Percentiles rank a stretch among this genome's conserved stretches.
Conservation (phyloP, 2,888 invertebrate species). For the Parnassius orleans region DNA sequence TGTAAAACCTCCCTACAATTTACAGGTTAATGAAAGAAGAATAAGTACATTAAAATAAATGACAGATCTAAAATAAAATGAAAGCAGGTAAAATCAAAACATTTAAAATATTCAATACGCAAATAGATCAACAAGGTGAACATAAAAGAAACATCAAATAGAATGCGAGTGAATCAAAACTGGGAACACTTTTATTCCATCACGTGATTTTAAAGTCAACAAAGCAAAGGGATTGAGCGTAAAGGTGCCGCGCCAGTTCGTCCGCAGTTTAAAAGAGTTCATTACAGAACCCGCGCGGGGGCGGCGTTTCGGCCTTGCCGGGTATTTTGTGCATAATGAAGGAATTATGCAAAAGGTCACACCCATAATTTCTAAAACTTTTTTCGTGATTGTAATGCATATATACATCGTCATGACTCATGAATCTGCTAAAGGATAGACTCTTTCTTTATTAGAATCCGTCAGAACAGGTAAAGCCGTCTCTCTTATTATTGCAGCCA, state of each 20-base stretch:
- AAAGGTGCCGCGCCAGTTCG: conserved; percentile 24
- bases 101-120: background rate
- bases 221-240: conserved; percentile 46
- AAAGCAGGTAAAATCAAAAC: background rate
- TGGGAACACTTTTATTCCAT: conserved; percentile 27
- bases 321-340: conserved; percentile 28
- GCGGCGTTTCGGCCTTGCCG: conserved; percentile 31
- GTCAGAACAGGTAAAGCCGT: too few relatives aligned
- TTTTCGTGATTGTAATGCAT: too few relatives aligned
- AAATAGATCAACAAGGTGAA: conserved; percentile 14
- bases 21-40: too few relatives aligned
- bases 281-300: conserved; percentile 44
- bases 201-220: conserved; percentile 45
- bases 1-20: too few relatives aligned
- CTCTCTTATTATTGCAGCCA: too few relatives aligned
- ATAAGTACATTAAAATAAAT: too few relatives aligned
- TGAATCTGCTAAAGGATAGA: too few relatives aligned
- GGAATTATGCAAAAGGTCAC: conserved; percentile 39
- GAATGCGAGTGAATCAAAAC: conserved; percentile 21
- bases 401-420: too few relatives aligned
- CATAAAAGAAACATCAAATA: conserved; percentile 16
- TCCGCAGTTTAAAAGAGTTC: conserved; percentile 45
- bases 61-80: background rate
- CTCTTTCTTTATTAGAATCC: too few relatives aligned
- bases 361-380: too few relatives aligned